phyloP scores from a whole-genome alignment of 2,797 vertebrate species.

The Pitangus sulphuratus region DNA sequence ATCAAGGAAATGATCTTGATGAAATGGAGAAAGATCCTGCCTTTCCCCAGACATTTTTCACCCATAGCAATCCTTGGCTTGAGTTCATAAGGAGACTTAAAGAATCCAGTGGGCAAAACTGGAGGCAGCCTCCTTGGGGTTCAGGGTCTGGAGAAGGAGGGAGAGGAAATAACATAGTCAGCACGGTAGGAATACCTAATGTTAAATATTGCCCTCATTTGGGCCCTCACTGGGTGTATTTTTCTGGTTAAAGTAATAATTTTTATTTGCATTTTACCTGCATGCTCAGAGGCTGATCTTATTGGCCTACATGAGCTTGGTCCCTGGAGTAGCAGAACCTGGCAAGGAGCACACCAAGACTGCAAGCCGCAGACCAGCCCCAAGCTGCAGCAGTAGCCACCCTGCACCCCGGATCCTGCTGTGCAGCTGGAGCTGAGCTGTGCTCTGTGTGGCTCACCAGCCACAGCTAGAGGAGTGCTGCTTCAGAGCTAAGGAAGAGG shows the following conservation, averaged over 20 bases:
- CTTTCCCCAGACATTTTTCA: neutral
- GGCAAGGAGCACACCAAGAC: neutral
- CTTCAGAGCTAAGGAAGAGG: neutral
- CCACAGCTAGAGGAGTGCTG: neutral
- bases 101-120: neutral
- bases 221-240: rapidly evolving
- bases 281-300: neutral
- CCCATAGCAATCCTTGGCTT: neutral
- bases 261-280: neutral
- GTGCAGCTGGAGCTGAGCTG: neutral
- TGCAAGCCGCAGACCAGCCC: neutral
- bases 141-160: neutral
- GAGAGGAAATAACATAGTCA: neutral
- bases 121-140: rapidly evolving
- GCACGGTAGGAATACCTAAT: neutral
- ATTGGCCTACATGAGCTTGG: rapidly evolving
- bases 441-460: neutral
- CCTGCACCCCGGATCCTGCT: no score
- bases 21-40: neutral
- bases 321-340: neutral
- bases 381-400: rapidly evolving
- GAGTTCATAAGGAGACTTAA: neutral
- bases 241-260: neutral
- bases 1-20: neutral
- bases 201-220: neutral